Percentiles rank a stretch among this genome's conserved stretches.
Conservation (phyloP, 2,113 vertebrate genomes). For the Cryptotis parvus region DNA sequence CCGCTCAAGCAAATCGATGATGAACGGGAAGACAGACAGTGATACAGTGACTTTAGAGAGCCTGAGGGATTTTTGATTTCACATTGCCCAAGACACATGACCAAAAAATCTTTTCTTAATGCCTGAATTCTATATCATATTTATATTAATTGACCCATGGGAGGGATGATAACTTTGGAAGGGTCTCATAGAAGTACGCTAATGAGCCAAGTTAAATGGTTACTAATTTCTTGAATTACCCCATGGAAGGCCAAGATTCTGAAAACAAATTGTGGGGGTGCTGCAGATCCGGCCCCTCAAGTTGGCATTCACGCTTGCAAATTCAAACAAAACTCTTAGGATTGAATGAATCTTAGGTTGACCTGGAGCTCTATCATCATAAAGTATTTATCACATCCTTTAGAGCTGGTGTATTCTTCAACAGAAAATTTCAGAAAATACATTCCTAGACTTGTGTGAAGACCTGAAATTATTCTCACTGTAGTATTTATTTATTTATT, state of each 20-base stretch:
- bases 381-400: neutral
- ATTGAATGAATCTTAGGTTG: neutral
- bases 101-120: neutral
- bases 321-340: neutral
- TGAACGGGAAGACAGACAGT: no score
- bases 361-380: neutral
- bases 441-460: neutral
- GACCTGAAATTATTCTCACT: neutral
- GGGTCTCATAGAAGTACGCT: neutral
- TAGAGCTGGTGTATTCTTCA: neutral
- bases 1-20: no score
- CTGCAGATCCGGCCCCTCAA: neutral
- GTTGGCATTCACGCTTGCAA: neutral
- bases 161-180: neutral
- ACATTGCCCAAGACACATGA: neutral
- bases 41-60: neutral
- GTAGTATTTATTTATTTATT: no score
- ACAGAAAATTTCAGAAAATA: neutral
- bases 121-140: neutral
- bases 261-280: neutral
- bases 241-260: neutral
- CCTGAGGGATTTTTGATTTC: neutral
- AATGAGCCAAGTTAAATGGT: no score
- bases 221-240: neutral
- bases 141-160: neutral